Percentiles rank a stretch among this genome's conserved stretches.
These are phyloP conservation scores for Streblospio benedicti DNA, from an alignment of 1,140 invertebrate species.

Conservation along the genomic window DNA sequence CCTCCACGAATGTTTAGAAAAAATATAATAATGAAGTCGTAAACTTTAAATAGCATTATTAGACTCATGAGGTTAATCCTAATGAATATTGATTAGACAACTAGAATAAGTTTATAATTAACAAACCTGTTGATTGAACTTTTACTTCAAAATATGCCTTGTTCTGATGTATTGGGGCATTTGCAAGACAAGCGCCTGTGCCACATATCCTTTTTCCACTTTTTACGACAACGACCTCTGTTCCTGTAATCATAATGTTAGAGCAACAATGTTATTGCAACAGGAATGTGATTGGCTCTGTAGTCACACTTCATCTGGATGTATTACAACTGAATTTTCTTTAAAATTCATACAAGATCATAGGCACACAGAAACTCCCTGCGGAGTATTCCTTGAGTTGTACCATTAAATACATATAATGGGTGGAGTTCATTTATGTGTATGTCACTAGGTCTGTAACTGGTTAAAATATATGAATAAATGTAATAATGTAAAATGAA, in stretches of 20 bases:
- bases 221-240: conserved; percentile 96
- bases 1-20: neutral
- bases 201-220: conserved; percentile 91
- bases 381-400: too few relatives aligned
- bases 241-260: conserved; percentile 65
- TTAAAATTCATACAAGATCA: too few relatives aligned
- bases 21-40: neutral
- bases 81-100: neutral
- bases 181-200: conserved; percentile 83
- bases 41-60: neutral
- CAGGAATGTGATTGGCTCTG: too few relatives aligned
- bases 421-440: too few relatives aligned
- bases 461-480: too few relatives aligned
- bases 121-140: conserved; percentile 77
- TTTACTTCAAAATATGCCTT: conserved; percentile 99
- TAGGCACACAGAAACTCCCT: too few relatives aligned
- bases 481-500: too few relatives aligned
- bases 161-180: conserved; percentile 88
- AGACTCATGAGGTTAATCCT: neutral
- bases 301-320: too few relatives aligned
- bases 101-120: neutral
- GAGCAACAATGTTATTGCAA: too few relatives aligned
- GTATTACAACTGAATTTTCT: too few relatives aligned
- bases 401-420: too few relatives aligned
- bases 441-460: too few relatives aligned